phyloP scores from a whole-genome alignment of 1,140 invertebrate genomes.

The Ceratina australensis region DNA sequence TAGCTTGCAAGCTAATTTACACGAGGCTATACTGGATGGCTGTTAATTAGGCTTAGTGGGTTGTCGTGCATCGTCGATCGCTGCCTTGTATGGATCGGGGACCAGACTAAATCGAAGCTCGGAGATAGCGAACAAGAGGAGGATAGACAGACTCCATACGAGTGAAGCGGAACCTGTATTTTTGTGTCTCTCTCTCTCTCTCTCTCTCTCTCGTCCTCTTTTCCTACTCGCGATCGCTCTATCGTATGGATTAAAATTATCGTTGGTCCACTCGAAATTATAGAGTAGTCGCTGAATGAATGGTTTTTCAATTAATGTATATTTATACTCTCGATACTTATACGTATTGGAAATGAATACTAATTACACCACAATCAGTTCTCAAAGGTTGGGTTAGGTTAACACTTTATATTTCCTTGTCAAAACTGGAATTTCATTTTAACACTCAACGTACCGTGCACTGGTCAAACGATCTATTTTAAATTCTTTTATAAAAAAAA shows the following conservation, averaged over 20 bases:
- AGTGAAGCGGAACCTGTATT: not conserved
- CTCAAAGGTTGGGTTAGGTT: too few species aligned
- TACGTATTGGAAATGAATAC: too few species aligned
- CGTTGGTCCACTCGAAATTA: not conserved
- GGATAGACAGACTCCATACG: constrained; percentile 1
- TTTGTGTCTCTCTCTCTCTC: not conserved
- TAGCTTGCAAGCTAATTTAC: constrained; percentile 69
- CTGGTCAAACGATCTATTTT: too few species aligned
- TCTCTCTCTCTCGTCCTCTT: not conserved
- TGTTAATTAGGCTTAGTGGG: constrained; percentile 75
- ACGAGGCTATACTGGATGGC: constrained; percentile 65
- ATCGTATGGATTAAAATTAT: not conserved
- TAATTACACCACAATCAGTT: too few species aligned
- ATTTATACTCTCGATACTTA: too few species aligned
- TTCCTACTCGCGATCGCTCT: not conserved
- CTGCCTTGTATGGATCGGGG: constrained; percentile 55
- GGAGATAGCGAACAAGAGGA: constrained; percentile 23
- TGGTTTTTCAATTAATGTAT: too few species aligned
- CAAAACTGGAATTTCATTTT: too few species aligned
- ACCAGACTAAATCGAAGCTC: constrained; percentile 67
- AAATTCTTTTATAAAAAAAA: too few species aligned
- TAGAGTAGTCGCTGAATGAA: not conserved
- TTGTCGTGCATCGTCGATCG: constrained; percentile 58
- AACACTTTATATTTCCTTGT: too few species aligned
- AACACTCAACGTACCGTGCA: too few species aligned